phyloP scores from a whole-genome alignment of 2,888 invertebrate genomes.

The Globia sparganii region DNA sequence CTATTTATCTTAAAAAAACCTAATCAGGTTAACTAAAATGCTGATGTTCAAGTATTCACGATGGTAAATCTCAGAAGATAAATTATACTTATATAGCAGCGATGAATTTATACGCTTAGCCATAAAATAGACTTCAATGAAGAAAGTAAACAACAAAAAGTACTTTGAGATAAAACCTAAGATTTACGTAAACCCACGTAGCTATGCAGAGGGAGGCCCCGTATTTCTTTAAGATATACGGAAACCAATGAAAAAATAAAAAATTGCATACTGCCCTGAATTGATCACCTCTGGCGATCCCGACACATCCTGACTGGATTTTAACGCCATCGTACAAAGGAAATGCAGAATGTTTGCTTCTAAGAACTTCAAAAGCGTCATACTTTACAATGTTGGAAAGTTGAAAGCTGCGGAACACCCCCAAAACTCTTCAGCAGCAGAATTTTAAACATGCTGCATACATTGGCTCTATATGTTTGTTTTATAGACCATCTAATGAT shows the following conservation, averaged over 20 bases:
- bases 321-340: neutral
- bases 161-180: neutral
- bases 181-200: constrained; percentile 1
- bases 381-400: neutral
- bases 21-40: constrained; percentile 27
- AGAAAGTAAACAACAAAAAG: neutral
- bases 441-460: neutral
- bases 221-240: constrained; percentile 36
- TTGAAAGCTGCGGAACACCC: neutral
- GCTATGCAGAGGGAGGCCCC: neutral
- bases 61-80: neutral
- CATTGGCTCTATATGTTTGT: neutral
- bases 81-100: neutral
- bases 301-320: constrained; percentile 22
- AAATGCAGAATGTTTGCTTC: constrained; percentile 11
- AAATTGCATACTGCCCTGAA: constrained; percentile 29
- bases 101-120: neutral
- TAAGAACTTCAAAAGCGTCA: neutral
- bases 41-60: constrained; percentile 1
- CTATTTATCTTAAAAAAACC: constrained; percentile 7
- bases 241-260: constrained; percentile 15
- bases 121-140: too few species aligned
- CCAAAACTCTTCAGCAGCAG: neutral
- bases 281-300: constrained; percentile 36
- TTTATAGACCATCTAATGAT: neutral